A percentile compares a stretch with the other conserved stretches of the same genome.
phyloP scores from a whole-genome alignment of 2,113 vertebrate genomes.

The Bucco capensis region DNA sequence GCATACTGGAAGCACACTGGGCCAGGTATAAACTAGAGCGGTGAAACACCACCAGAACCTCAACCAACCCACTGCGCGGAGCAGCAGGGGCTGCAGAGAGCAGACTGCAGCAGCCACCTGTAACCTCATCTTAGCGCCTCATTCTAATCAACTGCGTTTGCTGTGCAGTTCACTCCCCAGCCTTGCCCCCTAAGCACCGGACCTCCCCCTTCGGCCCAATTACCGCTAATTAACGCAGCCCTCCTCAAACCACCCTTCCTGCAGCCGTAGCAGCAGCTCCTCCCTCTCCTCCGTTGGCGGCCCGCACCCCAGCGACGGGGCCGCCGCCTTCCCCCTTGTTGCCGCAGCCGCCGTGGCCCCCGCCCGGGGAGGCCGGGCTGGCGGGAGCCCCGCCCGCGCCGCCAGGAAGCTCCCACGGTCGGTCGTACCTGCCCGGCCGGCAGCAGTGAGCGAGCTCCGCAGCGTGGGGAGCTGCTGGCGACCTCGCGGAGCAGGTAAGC shows the following conservation, averaged over 20 bases:
- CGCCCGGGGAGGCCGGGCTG: neutral
- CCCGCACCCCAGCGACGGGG: neutral
- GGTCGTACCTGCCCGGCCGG: neutral
- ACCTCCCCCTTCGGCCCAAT: neutral
- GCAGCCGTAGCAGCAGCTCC: neutral
- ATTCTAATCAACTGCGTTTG: neutral
- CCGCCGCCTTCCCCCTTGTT: neutral
- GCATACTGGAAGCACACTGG: too few species aligned
- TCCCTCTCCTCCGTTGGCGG: neutral
- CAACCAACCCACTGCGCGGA: fast-evolving
- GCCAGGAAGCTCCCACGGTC: neutral
- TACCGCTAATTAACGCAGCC: neutral
- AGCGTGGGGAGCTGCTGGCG: neutral
- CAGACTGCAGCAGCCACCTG: neutral
- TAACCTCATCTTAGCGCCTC: neutral
- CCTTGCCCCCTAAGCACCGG: neutral
- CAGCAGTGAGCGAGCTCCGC: neutral
- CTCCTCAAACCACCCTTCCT: neutral
- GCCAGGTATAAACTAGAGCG: fast-evolving
- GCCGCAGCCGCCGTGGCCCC: neutral
- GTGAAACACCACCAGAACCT: neutral
- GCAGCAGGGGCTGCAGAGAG: neutral
- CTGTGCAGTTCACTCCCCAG: neutral
- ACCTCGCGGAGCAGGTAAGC: neutral
- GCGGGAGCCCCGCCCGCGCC: neutral